Conservation (phyloP, 2,797 vertebrate genomes). For the Eulemur coronatus region DNA sequence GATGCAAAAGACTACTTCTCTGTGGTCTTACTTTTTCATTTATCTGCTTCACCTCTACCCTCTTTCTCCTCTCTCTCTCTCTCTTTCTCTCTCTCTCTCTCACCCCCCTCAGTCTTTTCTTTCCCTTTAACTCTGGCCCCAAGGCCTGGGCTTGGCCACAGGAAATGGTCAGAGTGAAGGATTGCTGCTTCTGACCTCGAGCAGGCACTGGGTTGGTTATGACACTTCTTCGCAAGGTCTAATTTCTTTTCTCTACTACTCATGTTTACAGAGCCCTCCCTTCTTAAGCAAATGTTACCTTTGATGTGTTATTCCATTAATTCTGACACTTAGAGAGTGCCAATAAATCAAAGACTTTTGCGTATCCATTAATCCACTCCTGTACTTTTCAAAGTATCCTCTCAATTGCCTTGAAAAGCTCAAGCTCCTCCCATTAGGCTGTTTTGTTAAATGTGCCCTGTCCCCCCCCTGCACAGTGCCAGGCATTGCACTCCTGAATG, state of each 20-base stretch:
- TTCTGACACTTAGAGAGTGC: constrained; percentile 18
- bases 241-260: not conserved
- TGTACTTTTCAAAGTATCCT: not conserved
- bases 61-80: not conserved
- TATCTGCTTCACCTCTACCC: not conserved
- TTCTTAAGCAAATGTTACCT: not conserved
- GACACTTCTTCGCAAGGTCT: not conserved
- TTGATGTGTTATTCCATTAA: constrained; percentile 6
- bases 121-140: not conserved
- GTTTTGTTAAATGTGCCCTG: constrained; percentile 11
- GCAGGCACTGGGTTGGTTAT: no score
- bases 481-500: constrained; percentile 57
- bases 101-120: not conserved
- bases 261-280: not conserved
- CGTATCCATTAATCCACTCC: not conserved
- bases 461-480: constrained; percentile 45
- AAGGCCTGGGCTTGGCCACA: not conserved
- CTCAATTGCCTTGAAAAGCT: not conserved
- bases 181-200: not conserved
- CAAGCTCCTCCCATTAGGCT: not conserved
- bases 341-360: constrained; percentile 34
- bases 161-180: not conserved
- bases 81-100: no score
- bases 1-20: not conserved
- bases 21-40: not conserved